Percentiles rank a stretch among this genome's conserved stretches.
phyloP scores from a whole-genome alignment of 2,113 vertebrate species.

The Coryphaenoides rupestris region DNA sequence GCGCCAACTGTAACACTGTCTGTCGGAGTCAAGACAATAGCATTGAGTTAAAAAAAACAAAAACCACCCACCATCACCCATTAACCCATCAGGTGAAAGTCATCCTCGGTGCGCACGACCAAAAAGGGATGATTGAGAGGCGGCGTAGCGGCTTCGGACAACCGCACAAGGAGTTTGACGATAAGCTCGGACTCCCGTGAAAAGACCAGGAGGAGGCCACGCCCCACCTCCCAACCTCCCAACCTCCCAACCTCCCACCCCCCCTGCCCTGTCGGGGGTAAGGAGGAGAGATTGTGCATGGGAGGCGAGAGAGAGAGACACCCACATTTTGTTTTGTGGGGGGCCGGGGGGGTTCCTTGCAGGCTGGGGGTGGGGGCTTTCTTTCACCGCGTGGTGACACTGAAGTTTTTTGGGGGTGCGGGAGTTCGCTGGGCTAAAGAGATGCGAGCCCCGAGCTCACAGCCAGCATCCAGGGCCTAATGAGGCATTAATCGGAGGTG shows the following conservation, averaged over 20 bases:
- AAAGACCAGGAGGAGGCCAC: constrained; percentile 43
- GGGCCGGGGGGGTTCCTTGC: constrained; percentile 39
- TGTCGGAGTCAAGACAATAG: too few species aligned
- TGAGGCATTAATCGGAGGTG: constrained; percentile 77
- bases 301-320: constrained; percentile 44
- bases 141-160: constrained; percentile 45
- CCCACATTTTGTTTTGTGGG: not conserved
- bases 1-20: too few species aligned
- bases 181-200: constrained; percentile 45
- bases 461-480: constrained; percentile 60
- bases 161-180: constrained; percentile 38
- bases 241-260: too few species aligned
- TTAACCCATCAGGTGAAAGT: constrained; percentile 42
- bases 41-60: too few species aligned
- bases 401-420: constrained; percentile 51
- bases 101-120: constrained; percentile 36
- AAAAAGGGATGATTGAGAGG: constrained; percentile 51
- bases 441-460: constrained; percentile 51
- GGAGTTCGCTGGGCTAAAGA: constrained; percentile 58
- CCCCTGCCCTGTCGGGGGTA: constrained; percentile 55
- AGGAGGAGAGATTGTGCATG: too few species aligned
- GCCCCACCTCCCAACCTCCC: too few species aligned
- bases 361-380: too few species aligned
- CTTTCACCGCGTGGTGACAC: constrained; percentile 14
- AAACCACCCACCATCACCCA: not conserved